Evolutionary conservation across 2,888 invertebrate genomes (phyloP), one percentile per base, ranked within the genome.

Genomic region (Drosophila meridionalis): DNA sequence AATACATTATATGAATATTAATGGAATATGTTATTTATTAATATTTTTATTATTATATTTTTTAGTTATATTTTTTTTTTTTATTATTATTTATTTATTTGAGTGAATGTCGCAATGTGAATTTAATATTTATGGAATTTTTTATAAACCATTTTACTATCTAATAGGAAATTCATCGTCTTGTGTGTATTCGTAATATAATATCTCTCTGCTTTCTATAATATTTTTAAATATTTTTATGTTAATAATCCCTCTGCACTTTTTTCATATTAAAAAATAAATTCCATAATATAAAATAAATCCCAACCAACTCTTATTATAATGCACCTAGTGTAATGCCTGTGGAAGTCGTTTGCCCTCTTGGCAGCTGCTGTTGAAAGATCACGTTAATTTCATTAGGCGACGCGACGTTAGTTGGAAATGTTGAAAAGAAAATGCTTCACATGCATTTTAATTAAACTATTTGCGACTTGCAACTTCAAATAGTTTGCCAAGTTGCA

Each of bases 391-490:
- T 80, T 78, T 66, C 72, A 80, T 78, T 76, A 78, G 71, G 80
- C 71, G 53, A 40, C 45, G 80, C 71, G 53, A 40, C 45, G 9
- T 20, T 20, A 40, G 38, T n/a, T 38, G 48, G 14, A 79, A 80
- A 68, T 80, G 72, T 60, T 80, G 67, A 67, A 63, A 69, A 63
- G 65, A 72, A 80, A 67, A 63, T 36, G 57, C 63, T 55, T 65
- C 82, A 67, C 73, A 74, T 80, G 78, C 80, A 75, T 78, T 85
- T 83, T 83, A 83, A 85, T 83, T 83, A 83, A 83, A 83, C 80
- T 82, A 75, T 78, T 80, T 83, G 65, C 70, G 80, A 80, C 77
- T 77, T 77, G 75, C 74, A 71, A 77, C 77, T 82, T 73, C 69
- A 78, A 78, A 85, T 73, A 76, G 73, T 83, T 83, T 80, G 52